A percentile compares a stretch with the other conserved stretches of the same genome.
Conservation (phyloP, 2,797 vertebrate genomes). For the Chelonia mydas region DNA sequence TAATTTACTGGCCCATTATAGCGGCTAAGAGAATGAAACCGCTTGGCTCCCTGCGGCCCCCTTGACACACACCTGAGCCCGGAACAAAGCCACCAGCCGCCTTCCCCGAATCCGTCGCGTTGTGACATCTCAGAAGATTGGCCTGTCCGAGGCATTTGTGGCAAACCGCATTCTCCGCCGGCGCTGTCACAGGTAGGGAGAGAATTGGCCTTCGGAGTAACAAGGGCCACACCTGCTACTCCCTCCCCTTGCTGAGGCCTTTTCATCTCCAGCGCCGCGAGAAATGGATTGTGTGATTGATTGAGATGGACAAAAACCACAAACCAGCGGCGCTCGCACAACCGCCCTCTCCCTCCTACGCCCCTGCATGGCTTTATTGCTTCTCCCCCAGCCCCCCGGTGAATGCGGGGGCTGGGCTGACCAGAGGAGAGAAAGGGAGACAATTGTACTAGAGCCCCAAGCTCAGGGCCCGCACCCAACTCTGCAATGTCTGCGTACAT, state of each 20-base stretch:
- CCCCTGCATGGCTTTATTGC: neutral
- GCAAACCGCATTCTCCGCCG: neutral
- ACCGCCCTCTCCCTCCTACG: neutral
- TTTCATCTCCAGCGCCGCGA: neutral
- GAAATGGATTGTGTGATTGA: neutral
- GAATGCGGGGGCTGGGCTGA: neutral
- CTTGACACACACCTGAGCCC: constrained; percentile 24
- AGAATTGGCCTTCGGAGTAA: neutral
- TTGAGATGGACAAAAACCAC: neutral
- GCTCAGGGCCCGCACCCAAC: neutral
- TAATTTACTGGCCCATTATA: constrained; percentile 43
- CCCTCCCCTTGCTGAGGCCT: neutral
- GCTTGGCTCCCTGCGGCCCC: neutral
- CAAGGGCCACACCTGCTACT: constrained; percentile 7
- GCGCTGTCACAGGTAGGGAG: neutral
- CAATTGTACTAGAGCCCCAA: neutral
- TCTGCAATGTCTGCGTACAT: neutral
- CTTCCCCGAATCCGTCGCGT: constrained; percentile 14
- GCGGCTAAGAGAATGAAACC: neutral
- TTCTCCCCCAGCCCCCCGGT: neutral
- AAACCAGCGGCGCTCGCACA: neutral
- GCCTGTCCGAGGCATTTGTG: constrained; percentile 37
- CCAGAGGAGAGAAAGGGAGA: neutral
- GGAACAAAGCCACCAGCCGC: neutral
- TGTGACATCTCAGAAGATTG: constrained; percentile 36